Percentiles rank a stretch among this genome's conserved stretches.
These are phyloP conservation scores for Sterna hirundo DNA, from an alignment of 2,113 vertebrate species.

Conservation along the genomic window DNA sequence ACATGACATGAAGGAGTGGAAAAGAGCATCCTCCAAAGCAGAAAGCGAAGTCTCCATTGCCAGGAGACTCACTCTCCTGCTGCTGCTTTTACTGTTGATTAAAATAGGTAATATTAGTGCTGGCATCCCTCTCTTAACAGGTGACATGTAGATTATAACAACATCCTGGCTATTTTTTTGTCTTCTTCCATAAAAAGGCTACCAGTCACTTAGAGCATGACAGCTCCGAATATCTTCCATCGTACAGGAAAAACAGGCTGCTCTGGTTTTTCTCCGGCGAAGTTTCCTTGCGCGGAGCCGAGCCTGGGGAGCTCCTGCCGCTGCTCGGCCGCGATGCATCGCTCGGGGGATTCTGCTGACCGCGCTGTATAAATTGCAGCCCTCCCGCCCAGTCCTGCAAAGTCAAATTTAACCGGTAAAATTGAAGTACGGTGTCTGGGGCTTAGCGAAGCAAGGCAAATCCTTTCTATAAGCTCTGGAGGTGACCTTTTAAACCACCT, in stretches of 20 bases:
- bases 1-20: neutral
- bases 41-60: neutral
- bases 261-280: neutral
- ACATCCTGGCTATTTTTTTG: neutral
- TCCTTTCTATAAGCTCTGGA: slow-evolving; percentile 4
- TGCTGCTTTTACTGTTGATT: neutral
- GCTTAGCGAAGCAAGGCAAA: slow-evolving; percentile 27
- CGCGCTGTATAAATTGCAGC: neutral
- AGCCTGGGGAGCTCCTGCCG: neutral
- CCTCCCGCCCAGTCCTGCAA: neutral
- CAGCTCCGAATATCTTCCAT: neutral
- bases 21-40: neutral
- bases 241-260: neutral
- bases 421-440: slow-evolving; percentile 16
- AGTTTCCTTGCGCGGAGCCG: neutral
- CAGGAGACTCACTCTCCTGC: neutral
- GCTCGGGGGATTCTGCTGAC: neutral
- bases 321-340: neutral
- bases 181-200: neutral
- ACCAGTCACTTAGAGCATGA: neutral
- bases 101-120: neutral
- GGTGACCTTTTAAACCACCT: slow-evolving; percentile 19
- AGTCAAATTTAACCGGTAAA: neutral
- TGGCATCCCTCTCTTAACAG: neutral
- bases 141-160: neutral